Conservation (phyloP, 2,797 vertebrate genomes). For the Choloepus didactylus region DNA sequence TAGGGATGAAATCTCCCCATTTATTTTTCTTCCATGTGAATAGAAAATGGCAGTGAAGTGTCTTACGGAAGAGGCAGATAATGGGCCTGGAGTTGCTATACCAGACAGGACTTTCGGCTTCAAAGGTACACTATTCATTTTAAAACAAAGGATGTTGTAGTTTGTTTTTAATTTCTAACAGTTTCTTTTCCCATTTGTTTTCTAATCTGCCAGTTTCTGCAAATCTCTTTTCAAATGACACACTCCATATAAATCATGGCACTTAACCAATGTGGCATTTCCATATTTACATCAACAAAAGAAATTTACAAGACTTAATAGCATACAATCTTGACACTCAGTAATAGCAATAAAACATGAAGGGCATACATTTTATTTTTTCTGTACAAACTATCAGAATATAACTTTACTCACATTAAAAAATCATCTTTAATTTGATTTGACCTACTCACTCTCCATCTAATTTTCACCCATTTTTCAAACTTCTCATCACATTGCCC, state of each 20-base stretch:
- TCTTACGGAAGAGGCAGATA: slow-evolving; percentile 89
- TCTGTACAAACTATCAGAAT: slow-evolving; percentile 80
- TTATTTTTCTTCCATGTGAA: slow-evolving; percentile 92
- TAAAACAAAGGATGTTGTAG: too few relatives aligned
- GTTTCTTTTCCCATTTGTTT: slow-evolving; percentile 82
- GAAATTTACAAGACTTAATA: slow-evolving; percentile 98
- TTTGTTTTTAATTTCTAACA: slow-evolving; percentile 81
- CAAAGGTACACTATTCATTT: slow-evolving; percentile 79
- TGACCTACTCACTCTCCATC: slow-evolving; percentile 92
- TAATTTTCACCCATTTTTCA: slow-evolving; percentile 90
- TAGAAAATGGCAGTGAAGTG: slow-evolving; percentile 94
- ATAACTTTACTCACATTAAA: slow-evolving; percentile 93
- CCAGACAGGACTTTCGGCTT: slow-evolving; percentile 88
- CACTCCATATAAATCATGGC: slow-evolving; percentile 90
- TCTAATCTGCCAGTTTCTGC: slow-evolving; percentile 84
- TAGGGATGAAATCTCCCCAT: slow-evolving; percentile 91
- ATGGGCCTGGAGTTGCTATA: slow-evolving; percentile 88
- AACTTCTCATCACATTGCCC: slow-evolving; percentile 93
- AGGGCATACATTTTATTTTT: slow-evolving; percentile 93
- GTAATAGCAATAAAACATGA: slow-evolving; percentile 94
- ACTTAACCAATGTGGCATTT: too few relatives aligned
- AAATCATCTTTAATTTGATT: slow-evolving; percentile 92
- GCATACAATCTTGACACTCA: slow-evolving; percentile 95
- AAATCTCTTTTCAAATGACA: slow-evolving; percentile 92
- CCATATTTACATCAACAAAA: slow-evolving; percentile 94